Base-by-base conservation (phyloP, 2,113 vertebrate genomes). In the Hiodon alosoides region DNA sequence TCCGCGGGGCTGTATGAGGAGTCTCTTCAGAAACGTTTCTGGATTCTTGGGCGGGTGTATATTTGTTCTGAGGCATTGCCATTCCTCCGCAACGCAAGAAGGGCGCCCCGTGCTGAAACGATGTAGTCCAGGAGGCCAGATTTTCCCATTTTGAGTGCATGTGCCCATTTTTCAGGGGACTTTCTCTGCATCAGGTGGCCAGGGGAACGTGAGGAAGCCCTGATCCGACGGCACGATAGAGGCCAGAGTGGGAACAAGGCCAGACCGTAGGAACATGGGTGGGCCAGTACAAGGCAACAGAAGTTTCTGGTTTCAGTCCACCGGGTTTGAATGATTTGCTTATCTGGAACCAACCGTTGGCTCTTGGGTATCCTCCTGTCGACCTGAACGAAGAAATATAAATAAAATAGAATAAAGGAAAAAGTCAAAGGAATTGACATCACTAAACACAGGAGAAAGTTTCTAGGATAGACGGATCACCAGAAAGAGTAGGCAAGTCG, bases 271-370 rank as follows among this genome's bases (percentile, higher is more conserved):
- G 51, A 64, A 53, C 9, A 46, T 51, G 10, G 58, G 60, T 14
- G 52, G 69, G 13, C 58, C 9, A 73, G 17, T 73, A 16, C 51
- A 75, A 74, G 71, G 69, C 73, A 79, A 17, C 66, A 77, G 65
- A 76, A 58, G 74, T 72, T 71, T 74, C 69, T 31, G 65, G 50
- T 82, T 76, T 47, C 73, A 57, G 59, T 71, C 16, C 53, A 76
- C 69, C 51, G 76, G 59, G 66, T 81, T 61, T 65, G 52, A 79
- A 72, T 81, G 79, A 80, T 47, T 17, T 51, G 51, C 72, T 78
- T 77, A 68, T 81, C 66, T 73, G 66, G 54, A 57, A 77, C 77
- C 58, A 68, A 16, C 64, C 72, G 66, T 46, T 58, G 59, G 66
- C 13, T 7, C 57, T 72, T 71, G 57, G 47, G 52, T 51, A 47